These are phyloP conservation scores for Parambassis ranga DNA, from an alignment of 2,797 vertebrate species.

Conservation along the genomic window DNA sequence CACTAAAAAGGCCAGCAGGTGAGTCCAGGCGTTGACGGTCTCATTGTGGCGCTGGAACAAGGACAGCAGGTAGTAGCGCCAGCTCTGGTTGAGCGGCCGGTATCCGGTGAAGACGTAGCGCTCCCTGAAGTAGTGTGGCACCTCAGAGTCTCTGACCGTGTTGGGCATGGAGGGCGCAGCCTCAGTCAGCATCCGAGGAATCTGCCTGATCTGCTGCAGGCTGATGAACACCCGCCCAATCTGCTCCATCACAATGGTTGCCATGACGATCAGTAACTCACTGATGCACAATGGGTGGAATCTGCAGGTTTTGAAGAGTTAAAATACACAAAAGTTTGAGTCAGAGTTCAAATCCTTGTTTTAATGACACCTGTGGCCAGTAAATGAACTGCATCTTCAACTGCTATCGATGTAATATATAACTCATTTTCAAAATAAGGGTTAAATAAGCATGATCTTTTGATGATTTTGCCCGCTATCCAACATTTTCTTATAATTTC, in stretches of 20 bases:
- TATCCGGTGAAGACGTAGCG: conserved; percentile 84
- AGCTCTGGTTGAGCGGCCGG: conserved; percentile 83
- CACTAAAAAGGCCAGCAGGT: conserved; percentile 81
- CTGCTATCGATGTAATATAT: too few species aligned
- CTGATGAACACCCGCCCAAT: conserved; percentile 81
- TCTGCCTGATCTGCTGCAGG: conserved; percentile 72
- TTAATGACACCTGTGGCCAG: too few species aligned
- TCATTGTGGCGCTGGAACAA: conserved; percentile 92
- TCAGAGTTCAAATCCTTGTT: too few species aligned
- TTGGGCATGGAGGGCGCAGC: conserved; percentile 67
- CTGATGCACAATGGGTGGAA: not conserved
- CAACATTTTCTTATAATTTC: too few species aligned
- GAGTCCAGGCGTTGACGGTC: conserved; percentile 91
- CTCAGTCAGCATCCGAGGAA: conserved; percentile 73
- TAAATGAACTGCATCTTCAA: too few species aligned
- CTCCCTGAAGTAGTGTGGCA: conserved; percentile 87
- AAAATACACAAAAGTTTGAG: not conserved
- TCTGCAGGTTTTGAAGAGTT: conserved; percentile 9
- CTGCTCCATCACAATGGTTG: conserved; percentile 77
- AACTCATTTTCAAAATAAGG: too few species aligned
- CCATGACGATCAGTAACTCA: conserved; percentile 67
- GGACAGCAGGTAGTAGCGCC: conserved; percentile 89
- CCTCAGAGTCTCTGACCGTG: conserved; percentile 82
- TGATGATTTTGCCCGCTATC: too few species aligned
- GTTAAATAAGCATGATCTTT: too few species aligned